Evolutionary conservation across 2,113 vertebrate genomes (phyloP), one percentile per base, ranked within the genome.

Genomic region (Crotophaga sulcirostris): DNA sequence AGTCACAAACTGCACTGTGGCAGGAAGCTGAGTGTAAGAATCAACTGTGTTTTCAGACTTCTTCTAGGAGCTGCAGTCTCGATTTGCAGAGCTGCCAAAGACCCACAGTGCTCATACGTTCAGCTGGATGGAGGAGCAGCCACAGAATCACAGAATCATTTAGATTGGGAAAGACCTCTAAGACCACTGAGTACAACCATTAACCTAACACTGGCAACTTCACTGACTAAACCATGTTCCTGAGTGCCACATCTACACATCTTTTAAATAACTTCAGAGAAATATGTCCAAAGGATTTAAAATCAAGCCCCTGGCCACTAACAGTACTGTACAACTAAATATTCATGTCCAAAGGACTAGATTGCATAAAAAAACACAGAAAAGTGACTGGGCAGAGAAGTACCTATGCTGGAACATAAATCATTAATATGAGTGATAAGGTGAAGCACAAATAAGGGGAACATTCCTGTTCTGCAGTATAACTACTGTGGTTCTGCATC

Each of bases 1-100:
- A 96, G 89, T 78, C 68, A 29, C 62, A 77, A 66, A 74, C 85
- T 60, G 66, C 36, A 55, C 42, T 7, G 18, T 73, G 80, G 74
- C 82, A 90, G 70, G 59, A 52, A 78, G 87, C 62, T 73, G 85
- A 87, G 88, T 87, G 62, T 80, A 75, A 89, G 89, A 63, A 58
- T 44, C 56, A 45, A 54, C 83, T 76, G 69, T 60, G 7, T 90
- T 94, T 87, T 87, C 90, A 95, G 92, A 60, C 73, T 84, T 47
- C 59, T 62, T 54, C 55, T 70, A 42, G 77, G 90, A 90, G 84
- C 76, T 81, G 60, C 58, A 78, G 83, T 36, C 88, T 81, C 72
- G 44, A 78, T 84, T 74, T 94, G 83, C 44, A 82, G 73, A 90
- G 88, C 92, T 94, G 90, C 94, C 93, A 92, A 94, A 95, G 94